Evolutionary conservation across 2,888 invertebrate genomes (phyloP), one percentile per base, ranked within the genome.

Genomic region (Hyppa rectilinea): DNA sequence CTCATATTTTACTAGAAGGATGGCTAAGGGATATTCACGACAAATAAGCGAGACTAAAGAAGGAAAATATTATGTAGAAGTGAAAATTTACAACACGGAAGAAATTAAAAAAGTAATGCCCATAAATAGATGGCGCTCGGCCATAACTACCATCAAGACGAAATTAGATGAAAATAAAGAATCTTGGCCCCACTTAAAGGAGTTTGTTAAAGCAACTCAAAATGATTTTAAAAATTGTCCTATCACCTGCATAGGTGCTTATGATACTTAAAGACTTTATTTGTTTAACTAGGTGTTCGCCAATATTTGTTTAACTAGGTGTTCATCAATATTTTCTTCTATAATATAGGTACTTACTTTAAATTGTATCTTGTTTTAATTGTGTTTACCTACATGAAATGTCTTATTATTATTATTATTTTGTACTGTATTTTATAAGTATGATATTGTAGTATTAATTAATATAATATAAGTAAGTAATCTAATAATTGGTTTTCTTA

Each of bases 21-120:
- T 31, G 52, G 29, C 17, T 17, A 52, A 52, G 31, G 52, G 31
- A 2, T 52, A 52, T 52, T 52, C 52, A 1, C 52, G 52, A 20
- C 52, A 52, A 10, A 31, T 52, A 14, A 52, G 52, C 9, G 31
- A 52, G 52, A 52, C 52, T 2, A 52, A 52, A 52, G 52, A 52
- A 52, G 52, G 52, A 20, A 52, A 52, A 52, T 52, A 52, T 52
- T 52, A 52, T 9, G 52, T 52, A 2, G 52, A 52, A 9, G 26
- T 52, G 20, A 52, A 52, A 31, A 52, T 52, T 7, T 52, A 52
- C 9, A 31, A 52, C 7, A 20, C 20, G 2, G 52, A 52, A 20
- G 52, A 31, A 52, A 52, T 52, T 20, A 52, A 52, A 52, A 52
- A 52, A 52, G 31, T 31, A 3, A 52, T 52, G 31, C 52, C 9